Evolutionary conservation across 2,113 vertebrate genomes (phyloP), one percentile per base, ranked within the genome.

Genomic region (Gymnobelideus leadbeateri): DNA sequence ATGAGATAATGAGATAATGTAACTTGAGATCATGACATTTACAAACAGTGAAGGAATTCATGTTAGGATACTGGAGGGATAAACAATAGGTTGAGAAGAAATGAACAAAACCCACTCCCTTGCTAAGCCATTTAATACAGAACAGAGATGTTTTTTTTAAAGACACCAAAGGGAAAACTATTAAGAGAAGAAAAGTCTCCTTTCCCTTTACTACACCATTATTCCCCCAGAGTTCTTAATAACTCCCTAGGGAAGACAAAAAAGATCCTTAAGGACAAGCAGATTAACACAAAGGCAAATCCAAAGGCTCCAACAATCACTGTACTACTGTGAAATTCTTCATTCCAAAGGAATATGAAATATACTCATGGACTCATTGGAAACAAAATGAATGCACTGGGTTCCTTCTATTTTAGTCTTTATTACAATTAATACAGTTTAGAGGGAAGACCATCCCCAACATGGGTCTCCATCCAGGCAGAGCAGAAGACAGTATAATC

Each of bases 71-170:
- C 37, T 84, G 7, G 68, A 84, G 68, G n/a, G 19, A 43, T 43
- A 94, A 94, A 43, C 37, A 94, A 54, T 77, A 92, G 1, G 31
- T 51, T 51, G 11, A 6, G 89, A 94, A 93, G 16, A 77, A 93
- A 37, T 37, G 21, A 89, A 52, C 89, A 92, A 61, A 90, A 77
- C 31, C 37, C 68, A n/a, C 16, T 77, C 37, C 11, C 37, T 93
- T 21, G 49, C 46, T 95, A 93, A 51, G 7, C 43, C 61, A 77
- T 19, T 77, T 7, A n/a, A 37, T 7, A n/a, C 14, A n/a, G 5
- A 77, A 31, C 2, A 61, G 57, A 93, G 16, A 43, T 68, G 37
- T 54, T 92, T 51, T 90, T 94, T 24, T 92, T 37, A 46, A 89
- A 89, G 4, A 24, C 55, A 53, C 68, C 68, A 61, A 57, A 68